A percentile compares a stretch with the other conserved stretches of the same genome.
Evolutionary conservation across 2,888 invertebrate genomes (phyloP).

Genomic region (Papilio gigon): DNA sequence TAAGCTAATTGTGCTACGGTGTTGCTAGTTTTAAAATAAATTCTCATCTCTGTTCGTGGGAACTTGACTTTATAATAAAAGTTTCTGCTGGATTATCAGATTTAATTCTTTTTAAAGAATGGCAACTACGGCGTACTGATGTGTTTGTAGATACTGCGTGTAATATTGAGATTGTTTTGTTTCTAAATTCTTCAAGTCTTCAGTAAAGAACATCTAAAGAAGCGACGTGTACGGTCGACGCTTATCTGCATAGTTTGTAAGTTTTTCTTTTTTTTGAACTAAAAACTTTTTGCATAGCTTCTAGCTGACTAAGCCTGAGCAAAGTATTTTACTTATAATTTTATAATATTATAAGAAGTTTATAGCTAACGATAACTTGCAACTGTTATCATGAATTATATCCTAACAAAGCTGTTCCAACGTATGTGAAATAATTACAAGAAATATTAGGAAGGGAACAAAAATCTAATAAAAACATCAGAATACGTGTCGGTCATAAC

Average conservation of each 20-base stretch:
- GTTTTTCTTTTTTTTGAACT: background rate
- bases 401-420: no score
- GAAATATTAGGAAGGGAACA: no score
- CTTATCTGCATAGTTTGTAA: background rate
- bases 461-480: no score
- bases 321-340: background rate
- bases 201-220: slow-evolving; percentile 19
- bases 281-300: background rate
- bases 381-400: no score
- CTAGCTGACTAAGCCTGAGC: background rate
- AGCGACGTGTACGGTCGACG: background rate
- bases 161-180: slow-evolving; percentile 39
- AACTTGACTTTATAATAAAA: slow-evolving; percentile 55
- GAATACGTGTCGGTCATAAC: no score
- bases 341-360: background rate
- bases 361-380: background rate
- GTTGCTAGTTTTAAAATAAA: slow-evolving; percentile 62
- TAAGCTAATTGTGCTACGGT: slow-evolving; percentile 70
- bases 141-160: slow-evolving; percentile 30
- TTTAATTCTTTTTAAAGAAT: slow-evolving; percentile 56
- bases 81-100: slow-evolving; percentile 61
- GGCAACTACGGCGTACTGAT: slow-evolving; percentile 46
- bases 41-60: slow-evolving; percentile 72
- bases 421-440: no score
- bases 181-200: background rate